These are phyloP conservation scores for Champsocephalus esox DNA, from an alignment of 2,797 vertebrate species.

Conservation along the genomic window DNA sequence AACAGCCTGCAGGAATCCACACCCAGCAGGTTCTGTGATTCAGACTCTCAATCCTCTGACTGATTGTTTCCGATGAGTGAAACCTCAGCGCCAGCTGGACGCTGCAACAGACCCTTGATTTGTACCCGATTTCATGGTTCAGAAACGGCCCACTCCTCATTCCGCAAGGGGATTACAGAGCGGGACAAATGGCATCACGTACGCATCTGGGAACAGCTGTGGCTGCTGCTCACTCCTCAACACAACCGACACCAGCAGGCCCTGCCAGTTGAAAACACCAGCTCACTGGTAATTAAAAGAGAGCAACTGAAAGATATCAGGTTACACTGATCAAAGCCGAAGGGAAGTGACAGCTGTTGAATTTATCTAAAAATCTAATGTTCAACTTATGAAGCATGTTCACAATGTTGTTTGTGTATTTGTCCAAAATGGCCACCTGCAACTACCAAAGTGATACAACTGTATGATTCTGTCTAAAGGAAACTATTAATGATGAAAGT, in stretches of 20 bases:
- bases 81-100: constrained; percentile 78
- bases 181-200: constrained; percentile 82
- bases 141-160: constrained; percentile 69
- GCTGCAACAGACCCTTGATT: constrained; percentile 73
- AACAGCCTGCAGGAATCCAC: constrained; percentile 63
- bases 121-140: constrained; percentile 83
- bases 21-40: constrained; percentile 63
- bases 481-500: not conserved
- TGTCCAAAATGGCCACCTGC: not conserved
- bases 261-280: constrained; percentile 37
- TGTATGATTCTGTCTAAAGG: not conserved
- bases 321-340: constrained; percentile 35
- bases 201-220: constrained; percentile 88
- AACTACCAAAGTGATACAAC: not conserved
- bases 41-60: constrained; percentile 72
- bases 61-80: constrained; percentile 83
- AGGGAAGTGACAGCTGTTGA: constrained; percentile 33
- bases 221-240: constrained; percentile 63
- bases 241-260: constrained; percentile 43
- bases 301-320: constrained; percentile 51
- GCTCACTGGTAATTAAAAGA: constrained; percentile 47
- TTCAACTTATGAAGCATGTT: too few species aligned
- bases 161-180: constrained; percentile 77
- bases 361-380: not conserved
- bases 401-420: not conserved